Conservation (phyloP, 2,888 invertebrate genomes). For the Plagiodera versicolora region DNA sequence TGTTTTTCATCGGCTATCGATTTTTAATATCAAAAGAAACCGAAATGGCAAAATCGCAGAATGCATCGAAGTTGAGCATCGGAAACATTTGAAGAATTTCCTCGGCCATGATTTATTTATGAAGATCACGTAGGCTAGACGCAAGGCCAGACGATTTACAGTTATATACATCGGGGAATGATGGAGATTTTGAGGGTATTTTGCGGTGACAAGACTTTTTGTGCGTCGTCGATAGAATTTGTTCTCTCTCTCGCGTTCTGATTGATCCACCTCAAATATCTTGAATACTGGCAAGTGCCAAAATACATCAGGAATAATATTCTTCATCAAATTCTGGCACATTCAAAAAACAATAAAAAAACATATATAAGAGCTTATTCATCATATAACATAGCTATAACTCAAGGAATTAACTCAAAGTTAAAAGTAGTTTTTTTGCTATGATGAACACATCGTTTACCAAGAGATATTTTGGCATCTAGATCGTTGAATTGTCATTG, state of each 20-base stretch:
- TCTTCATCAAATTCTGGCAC: too few relatives aligned
- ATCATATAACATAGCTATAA: too few relatives aligned
- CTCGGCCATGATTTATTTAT: constrained; percentile 44
- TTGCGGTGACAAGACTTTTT: neutral
- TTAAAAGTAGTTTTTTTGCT: too few relatives aligned
- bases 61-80: constrained; percentile 22
- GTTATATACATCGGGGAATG: constrained; percentile 39
- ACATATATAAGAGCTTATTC: too few relatives aligned
- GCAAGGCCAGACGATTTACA: constrained; percentile 47
- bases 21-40: constrained; percentile 23
- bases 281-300: too few relatives aligned
- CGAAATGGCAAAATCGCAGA: constrained; percentile 17
- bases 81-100: constrained; percentile 32
- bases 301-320: too few relatives aligned
- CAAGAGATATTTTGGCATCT: too few relatives aligned
- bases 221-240: neutral
- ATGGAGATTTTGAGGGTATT: constrained; percentile 37
- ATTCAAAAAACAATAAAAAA: too few relatives aligned
- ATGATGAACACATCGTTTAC: too few relatives aligned
- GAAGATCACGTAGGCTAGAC: constrained; percentile 44
- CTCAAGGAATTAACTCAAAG: too few relatives aligned
- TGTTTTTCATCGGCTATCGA: constrained; percentile 9
- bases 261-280: neutral
- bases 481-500: too few relatives aligned
- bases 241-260: too few relatives aligned